phyloP scores from a whole-genome alignment of 2,113 vertebrate species.

The Phylloscopus whistleri region DNA sequence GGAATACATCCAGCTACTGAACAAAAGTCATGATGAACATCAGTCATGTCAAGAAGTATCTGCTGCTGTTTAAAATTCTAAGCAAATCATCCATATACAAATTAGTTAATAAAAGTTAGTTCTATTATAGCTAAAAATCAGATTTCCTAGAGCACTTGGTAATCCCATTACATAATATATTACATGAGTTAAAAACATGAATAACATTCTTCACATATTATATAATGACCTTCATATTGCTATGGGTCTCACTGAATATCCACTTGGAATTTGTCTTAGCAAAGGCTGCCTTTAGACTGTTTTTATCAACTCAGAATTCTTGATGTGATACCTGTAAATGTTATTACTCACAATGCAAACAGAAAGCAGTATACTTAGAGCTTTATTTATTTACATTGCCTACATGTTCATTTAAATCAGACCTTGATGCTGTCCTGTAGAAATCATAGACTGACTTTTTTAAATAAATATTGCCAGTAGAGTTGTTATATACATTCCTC shows the following conservation, averaged over 20 bases:
- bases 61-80: neutral
- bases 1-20: neutral
- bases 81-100: neutral
- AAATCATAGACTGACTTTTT: slow-evolving; percentile 2
- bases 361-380: neutral
- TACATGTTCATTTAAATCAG: slow-evolving; percentile 10
- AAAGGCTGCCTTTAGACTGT: neutral
- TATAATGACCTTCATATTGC: neutral
- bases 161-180: neutral
- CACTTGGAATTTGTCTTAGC: neutral
- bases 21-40: neutral
- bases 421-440: slow-evolving; percentile 5
- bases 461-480: slow-evolving; percentile 19
- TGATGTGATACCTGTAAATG: slow-evolving; percentile 32
- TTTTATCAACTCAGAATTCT: slow-evolving; percentile 21
- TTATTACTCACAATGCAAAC: slow-evolving; percentile 29
- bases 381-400: slow-evolving; percentile 50
- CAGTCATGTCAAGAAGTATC: neutral
- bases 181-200: neutral
- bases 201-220: neutral
- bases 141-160: neutral
- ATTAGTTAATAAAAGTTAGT: neutral
- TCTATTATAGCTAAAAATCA: neutral
- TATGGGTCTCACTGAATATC: neutral
- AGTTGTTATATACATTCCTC: neutral